Evolutionary conservation across 1,140 invertebrate species (phyloP), one percentile per base, ranked within the genome.

Genomic region (Drosophila sturtevanti): DNA sequence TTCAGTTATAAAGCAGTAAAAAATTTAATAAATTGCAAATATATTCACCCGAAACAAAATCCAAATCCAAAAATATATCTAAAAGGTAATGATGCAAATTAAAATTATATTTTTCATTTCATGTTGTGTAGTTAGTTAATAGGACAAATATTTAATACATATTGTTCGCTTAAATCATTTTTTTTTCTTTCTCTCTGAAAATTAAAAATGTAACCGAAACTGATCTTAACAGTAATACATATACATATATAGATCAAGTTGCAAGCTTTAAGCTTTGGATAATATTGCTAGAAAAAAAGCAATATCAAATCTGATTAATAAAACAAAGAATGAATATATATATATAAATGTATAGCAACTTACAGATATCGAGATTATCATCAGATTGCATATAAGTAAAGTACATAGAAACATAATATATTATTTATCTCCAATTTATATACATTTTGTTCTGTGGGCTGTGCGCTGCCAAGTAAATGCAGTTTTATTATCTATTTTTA

Each of bases 381-480:
- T 59, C 63, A 44, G 65, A 68, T 69, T 72, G 44, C 41, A 48
- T 48, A 44, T 48, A 48, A 48, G 41, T 21, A 21, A 48, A 16
- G 41, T 44, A 44, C 41, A 48, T 48, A 21, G 21, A 61, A 72
- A 51, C 54, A 61, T 27, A 10, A 62, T 7, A 35, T 7, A 48
- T 55, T 54, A 61, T 35, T 64, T 63, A 41, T 63, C 34, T 72
- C 55, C 35, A 38, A 31, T 59, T 51, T 54, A 37, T 63, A 66
- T 70, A 73, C 52, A 22, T 77, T 70, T 67, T 86, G 27, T 85
- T 68, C 66, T 70, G 16, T 77, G 63, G 81, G 81, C 81, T 85
- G 81, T 85, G 81, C 81, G 81, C 81, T 81, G 81, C 70, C 61
- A 72, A 73, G 69, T 77, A 24, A 52, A 81, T 69, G 72, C 81